These are phyloP conservation scores for Lateolabrax maculatus DNA, from an alignment of 2,797 vertebrate species.

Conservation along the genomic window DNA sequence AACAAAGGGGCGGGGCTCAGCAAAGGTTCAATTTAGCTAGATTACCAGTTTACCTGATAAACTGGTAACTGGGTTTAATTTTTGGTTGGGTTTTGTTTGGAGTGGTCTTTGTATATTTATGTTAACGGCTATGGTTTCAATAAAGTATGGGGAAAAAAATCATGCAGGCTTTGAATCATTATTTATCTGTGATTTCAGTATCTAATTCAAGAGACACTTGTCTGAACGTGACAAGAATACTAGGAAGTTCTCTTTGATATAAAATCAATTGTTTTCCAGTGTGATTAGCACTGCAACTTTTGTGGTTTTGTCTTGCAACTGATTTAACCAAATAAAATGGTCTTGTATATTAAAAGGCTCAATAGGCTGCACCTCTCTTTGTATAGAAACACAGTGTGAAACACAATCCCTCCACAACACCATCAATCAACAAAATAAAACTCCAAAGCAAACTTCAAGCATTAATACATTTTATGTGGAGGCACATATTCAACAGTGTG, in stretches of 20 bases:
- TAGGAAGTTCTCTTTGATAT: background rate
- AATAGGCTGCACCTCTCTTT: background rate
- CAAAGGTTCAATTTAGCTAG: too few species aligned
- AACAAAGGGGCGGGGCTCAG: too few species aligned
- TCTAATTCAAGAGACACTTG: background rate
- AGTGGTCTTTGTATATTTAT: background rate
- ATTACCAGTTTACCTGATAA: background rate
- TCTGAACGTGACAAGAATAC: background rate
- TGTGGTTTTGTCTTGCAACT: background rate
- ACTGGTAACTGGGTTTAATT: background rate
- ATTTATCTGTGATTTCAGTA: background rate
- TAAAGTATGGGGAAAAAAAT: too few species aligned
- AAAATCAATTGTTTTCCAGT: background rate
- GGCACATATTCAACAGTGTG: background rate
- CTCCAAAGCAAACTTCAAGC: slow-evolving; percentile 11
- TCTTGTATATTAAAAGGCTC: background rate
- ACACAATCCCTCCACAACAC: slow-evolving; percentile 7
- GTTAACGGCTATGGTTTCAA: background rate
- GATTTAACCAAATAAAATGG: background rate
- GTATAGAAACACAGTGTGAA: background rate
- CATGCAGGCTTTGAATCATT: background rate
- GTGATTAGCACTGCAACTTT: background rate
- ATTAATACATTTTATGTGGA: slow-evolving; percentile 3
- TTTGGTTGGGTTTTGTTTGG: background rate
- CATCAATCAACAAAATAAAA: slow-evolving; percentile 35